phyloP scores from a whole-genome alignment of 1,140 invertebrate genomes.

The Dendroctonus valens region DNA sequence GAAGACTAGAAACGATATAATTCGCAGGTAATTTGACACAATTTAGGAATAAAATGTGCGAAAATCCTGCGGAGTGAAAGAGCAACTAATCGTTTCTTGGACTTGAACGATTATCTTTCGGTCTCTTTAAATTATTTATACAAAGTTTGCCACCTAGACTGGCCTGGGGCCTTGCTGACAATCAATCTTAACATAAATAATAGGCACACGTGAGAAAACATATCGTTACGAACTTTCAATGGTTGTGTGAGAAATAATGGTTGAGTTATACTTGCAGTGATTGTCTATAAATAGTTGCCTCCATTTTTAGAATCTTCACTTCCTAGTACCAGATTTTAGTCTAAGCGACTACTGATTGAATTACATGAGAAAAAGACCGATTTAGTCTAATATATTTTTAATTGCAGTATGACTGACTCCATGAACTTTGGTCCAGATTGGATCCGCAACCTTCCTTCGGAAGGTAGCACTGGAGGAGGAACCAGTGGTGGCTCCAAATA shows the following conservation, averaged over 20 bases:
- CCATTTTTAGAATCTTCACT: constrained; percentile 37
- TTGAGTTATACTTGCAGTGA: constrained; percentile 11
- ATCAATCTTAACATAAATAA: constrained; percentile 15
- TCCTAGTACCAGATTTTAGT: constrained; percentile 14
- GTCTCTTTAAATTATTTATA: constrained; percentile 14
- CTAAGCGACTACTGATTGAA: constrained; percentile 9
- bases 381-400: constrained; percentile 9
- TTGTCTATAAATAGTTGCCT: constrained; percentile 43
- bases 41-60: constrained; percentile 5
- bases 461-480: constrained; percentile 49
- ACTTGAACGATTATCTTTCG: constrained; percentile 1
- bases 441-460: constrained; percentile 64
- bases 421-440: constrained; percentile 75
- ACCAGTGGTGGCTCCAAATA: constrained; percentile 49
- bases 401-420: constrained; percentile 49
- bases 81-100: neutral
- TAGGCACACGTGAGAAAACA: constrained; percentile 17
- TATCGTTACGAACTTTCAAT: constrained; percentile 5
- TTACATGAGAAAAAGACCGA: neutral
- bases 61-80: neutral
- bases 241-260: constrained; percentile 10
- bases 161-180: constrained; percentile 40
- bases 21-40: constrained; percentile 44
- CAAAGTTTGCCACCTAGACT: constrained; percentile 44
- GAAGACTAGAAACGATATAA: constrained; percentile 41